A percentile compares a stretch with the other conserved stretches of the same genome.
Conservation (phyloP, 2,797 vertebrate genomes). For the Anguilla pacifica region DNA sequence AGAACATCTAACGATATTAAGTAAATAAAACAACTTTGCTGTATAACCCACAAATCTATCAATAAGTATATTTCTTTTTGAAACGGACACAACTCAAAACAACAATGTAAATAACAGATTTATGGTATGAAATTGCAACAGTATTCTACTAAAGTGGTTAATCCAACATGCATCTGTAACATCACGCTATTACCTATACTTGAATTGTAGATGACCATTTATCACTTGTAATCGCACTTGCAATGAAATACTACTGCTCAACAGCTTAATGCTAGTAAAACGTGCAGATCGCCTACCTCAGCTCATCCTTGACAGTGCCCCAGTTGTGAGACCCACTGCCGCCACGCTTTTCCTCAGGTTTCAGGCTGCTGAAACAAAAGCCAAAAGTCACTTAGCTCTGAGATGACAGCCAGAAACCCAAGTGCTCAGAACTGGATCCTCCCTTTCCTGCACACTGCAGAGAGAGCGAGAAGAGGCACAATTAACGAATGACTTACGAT, state of each 20-base stretch:
- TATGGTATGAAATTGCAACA: neutral
- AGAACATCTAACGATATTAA: neutral
- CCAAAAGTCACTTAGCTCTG: conserved; percentile 59
- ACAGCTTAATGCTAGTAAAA: neutral
- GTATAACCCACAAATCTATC: neutral
- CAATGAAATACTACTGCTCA: neutral
- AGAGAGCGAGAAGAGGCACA: neutral
- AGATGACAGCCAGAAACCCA: neutral
- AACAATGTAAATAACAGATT: neutral
- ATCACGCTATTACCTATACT: neutral
- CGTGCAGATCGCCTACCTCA: conserved; percentile 81
- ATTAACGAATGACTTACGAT: conserved; percentile 82
- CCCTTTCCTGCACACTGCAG: conserved; percentile 7
- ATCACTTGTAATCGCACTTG: neutral
- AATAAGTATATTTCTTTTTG: neutral
- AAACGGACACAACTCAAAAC: neutral
- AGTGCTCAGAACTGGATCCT: neutral
- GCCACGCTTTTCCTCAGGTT: conserved; percentile 95
- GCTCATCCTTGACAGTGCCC: conserved; percentile 97
- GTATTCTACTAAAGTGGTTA: neutral
- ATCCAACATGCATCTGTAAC: neutral
- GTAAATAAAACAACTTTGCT: neutral
- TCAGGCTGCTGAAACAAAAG: conserved; percentile 92
- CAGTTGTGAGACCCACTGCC: conserved; percentile 98
- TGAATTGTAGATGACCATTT: neutral